Base-by-base conservation (phyloP, 1,140 invertebrate species). In the Manduca sexta region DNA sequence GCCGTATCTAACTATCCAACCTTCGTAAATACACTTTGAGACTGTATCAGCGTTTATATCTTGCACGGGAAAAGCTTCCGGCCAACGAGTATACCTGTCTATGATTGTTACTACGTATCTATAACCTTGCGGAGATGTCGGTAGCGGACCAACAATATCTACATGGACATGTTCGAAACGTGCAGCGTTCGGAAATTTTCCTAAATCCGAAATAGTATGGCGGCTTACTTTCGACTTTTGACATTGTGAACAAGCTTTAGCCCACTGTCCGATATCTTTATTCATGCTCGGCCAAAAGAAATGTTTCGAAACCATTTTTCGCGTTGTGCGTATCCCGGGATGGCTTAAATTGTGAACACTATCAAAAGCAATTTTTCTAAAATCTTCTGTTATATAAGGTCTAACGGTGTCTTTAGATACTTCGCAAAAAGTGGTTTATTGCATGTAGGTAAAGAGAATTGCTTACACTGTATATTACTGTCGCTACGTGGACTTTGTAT, bases 11-110 rank as follows among this genome's bases (percentile, higher is more conserved):
- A 46, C 26, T 10, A 78, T 64, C 70, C 75, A 81, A 7, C 52
- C 35, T 6, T 44, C 39, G 13, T 52, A 49, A 16, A 74, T 50
- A 11, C 15, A 37, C 35, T 26, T 46, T 2, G 69, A 57, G 16
- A 66, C 57, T 3, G 46, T 50, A 16, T 68, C 53, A 7, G 80
- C 76, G 3, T 64, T 60, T 2, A 77, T 82, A 16, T 88, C 74
- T n/a, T 53, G 14, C 0, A 87, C 31, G 0, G 86, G 86, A 12
- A 81, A 48, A 2, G 77, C 75, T 62, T 87, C 86, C 0, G 75
- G 82, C 83, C 81, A 89, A 16, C 79, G 50, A 1, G 87, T 85
- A 51, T 66, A 86, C 21, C 76, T 45, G 51, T 88, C 87, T 4
- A 87, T 77, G 3, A 69, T 61, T 0, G 87, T 88, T 0, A 89